Percentiles rank a stretch among this genome's conserved stretches.
These are phyloP conservation scores for Carabus problematicus DNA, from an alignment of 2,888 invertebrate species.

Conservation along the genomic window DNA sequence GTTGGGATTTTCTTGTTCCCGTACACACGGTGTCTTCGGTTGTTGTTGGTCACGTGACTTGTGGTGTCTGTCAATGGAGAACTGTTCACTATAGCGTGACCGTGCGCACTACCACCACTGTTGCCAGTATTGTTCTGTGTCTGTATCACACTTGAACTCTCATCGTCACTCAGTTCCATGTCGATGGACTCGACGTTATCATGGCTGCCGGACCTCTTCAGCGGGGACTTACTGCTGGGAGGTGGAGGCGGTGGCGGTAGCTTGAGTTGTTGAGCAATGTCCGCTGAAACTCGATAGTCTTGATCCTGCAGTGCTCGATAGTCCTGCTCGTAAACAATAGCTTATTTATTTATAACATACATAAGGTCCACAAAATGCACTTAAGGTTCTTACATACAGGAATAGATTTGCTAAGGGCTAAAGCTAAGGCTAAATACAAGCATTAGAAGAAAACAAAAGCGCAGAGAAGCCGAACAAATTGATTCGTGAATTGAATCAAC, in stretches of 20 bases:
- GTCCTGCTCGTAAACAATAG: conserved; percentile 44
- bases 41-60: conserved; percentile 1
- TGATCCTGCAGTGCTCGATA: conserved; percentile 50
- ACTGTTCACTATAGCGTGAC: conserved; percentile 52
- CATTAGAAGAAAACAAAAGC: too few relatives aligned
- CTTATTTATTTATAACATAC: not conserved
- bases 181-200: conserved; percentile 84
- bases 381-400: too few relatives aligned
- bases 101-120: conserved; percentile 53
- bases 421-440: too few relatives aligned
- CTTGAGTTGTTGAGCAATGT: conserved; percentile 53
- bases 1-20: conserved; percentile 55
- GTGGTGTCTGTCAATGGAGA: not conserved
- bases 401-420: too few relatives aligned
- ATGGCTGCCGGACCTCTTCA: conserved; percentile 48
- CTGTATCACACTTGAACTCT: conserved; percentile 52
- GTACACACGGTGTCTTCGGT: not conserved
- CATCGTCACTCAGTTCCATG: conserved; percentile 88
- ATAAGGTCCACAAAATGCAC: too few relatives aligned
- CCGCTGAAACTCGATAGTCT: conserved; percentile 54
- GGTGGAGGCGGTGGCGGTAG: conserved; percentile 62
- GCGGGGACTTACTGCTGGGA: conserved; percentile 52
- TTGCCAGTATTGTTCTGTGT: not conserved
- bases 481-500: too few relatives aligned
- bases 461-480: too few relatives aligned